These are phyloP conservation scores for Hassar affinis DNA, from an alignment of 2,113 vertebrate genomes.

Conservation along the genomic window DNA sequence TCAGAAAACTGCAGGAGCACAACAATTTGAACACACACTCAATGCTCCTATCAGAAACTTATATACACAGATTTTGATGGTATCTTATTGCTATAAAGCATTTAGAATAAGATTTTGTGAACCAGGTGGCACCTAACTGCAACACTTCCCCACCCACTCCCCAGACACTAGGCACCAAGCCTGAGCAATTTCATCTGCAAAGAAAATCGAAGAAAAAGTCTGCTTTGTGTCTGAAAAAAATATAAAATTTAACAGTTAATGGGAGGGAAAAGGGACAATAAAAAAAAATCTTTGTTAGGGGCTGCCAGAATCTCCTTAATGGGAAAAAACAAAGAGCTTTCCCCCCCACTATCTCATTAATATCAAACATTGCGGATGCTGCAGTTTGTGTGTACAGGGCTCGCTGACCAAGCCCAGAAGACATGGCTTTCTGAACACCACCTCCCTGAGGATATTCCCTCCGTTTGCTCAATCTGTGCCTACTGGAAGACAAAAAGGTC, in stretches of 20 bases:
- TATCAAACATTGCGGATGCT: background rate
- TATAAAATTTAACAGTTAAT: background rate
- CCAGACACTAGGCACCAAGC: slow-evolving; percentile 12
- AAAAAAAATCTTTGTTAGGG: background rate
- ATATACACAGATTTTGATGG: background rate
- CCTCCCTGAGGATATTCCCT: background rate
- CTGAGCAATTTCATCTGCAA: background rate
- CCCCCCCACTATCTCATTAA: background rate
- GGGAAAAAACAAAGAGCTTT: background rate
- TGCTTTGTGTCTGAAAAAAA: background rate
- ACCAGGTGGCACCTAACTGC: background rate
- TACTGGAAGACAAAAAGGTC: slow-evolving; percentile 1
- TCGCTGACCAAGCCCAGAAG: background rate
- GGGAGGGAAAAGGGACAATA: background rate
- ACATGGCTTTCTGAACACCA: background rate
- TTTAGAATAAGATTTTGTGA: slow-evolving; percentile 13
- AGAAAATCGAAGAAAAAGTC: background rate
- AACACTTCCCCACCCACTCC: background rate
- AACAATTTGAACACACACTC: background rate
- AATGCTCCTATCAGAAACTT: background rate
- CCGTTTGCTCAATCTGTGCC: background rate
- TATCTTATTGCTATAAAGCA: background rate
- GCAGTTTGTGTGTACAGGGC: background rate
- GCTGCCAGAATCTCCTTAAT: background rate
- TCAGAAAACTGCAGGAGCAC: background rate